Conservation (phyloP, 2,888 invertebrate species). For the Elysia crispata region DNA sequence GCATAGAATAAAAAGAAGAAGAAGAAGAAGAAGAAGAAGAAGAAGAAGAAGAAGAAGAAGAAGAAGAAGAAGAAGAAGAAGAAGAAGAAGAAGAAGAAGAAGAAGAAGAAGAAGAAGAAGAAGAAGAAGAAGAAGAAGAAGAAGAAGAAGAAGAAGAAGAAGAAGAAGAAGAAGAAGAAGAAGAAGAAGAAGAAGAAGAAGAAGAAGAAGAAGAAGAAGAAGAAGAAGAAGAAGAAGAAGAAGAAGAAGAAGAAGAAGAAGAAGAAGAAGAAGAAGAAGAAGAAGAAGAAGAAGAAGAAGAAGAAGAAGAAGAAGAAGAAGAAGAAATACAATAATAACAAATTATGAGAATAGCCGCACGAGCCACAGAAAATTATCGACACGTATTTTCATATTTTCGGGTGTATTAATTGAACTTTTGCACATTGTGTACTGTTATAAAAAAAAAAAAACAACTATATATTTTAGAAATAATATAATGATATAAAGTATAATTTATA, state of each 20-base stretch:
- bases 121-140: slow-evolving; percentile 10
- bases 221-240: slow-evolving; percentile 16
- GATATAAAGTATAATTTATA: too few relatives aligned
- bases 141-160: slow-evolving; percentile 3
- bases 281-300: slow-evolving; percentile 13
- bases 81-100: slow-evolving; percentile 24
- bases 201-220: neutral
- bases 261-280: slow-evolving; percentile 12
- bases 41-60: neutral
- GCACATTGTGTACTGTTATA: too few relatives aligned
- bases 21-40: neutral
- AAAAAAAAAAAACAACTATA: too few relatives aligned
- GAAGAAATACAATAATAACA: too few relatives aligned
- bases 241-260: slow-evolving; percentile 19
- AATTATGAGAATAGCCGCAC: neutral
- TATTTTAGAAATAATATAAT: too few relatives aligned
- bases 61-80: neutral
- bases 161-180: slow-evolving; percentile 15
- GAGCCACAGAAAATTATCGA: too few relatives aligned
- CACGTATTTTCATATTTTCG: too few relatives aligned
- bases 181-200: slow-evolving; percentile 16
- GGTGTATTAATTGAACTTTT: too few relatives aligned
- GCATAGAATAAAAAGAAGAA: neutral
- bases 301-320: too few relatives aligned
- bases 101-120: slow-evolving; percentile 9